A percentile compares a stretch with the other conserved stretches of the same genome.
phyloP scores from a whole-genome alignment of 2,888 invertebrate genomes.

The Cryptocheilus praepositus region DNA sequence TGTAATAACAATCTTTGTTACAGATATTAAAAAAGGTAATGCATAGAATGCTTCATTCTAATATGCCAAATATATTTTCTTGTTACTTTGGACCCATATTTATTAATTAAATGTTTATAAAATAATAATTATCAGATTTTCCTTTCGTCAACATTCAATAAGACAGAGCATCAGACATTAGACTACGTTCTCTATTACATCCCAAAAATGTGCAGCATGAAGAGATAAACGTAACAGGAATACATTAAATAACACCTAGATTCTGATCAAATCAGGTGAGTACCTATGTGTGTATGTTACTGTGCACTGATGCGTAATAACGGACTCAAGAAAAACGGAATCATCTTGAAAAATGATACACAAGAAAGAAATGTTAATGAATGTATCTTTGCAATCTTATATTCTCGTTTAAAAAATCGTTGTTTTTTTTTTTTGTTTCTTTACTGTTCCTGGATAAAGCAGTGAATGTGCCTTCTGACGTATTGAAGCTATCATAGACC shows the following conservation, averaged over 20 bases:
- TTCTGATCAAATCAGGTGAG: neutral
- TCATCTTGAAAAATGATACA: too few species aligned
- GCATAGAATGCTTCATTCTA: conserved; percentile 15
- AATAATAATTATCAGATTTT: conserved; percentile 31
- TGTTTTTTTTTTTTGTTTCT: conserved; percentile 1
- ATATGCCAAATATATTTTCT: conserved; percentile 28
- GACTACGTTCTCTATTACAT: neutral
- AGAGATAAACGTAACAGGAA: neutral
- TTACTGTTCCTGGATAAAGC: neutral
- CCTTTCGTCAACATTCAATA: neutral
- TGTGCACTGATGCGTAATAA: too few species aligned
- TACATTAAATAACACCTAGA: conserved; percentile 3
- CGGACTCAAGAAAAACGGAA: too few species aligned
- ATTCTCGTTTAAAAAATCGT: too few species aligned
- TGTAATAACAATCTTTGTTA: neutral
- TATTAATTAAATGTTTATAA: conserved; percentile 49
- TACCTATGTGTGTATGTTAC: neutral
- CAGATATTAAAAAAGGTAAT: conserved; percentile 6
- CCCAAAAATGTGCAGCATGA: neutral
- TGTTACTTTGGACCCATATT: conserved; percentile 43
- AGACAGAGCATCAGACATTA: neutral
- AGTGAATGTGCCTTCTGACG: too few species aligned
- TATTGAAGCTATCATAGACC: too few species aligned
- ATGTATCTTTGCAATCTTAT: too few species aligned
- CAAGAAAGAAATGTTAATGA: too few species aligned